These are phyloP conservation scores for Drosophila ironensis DNA, from an alignment of 1,140 invertebrate genomes.

Conservation along the genomic window DNA sequence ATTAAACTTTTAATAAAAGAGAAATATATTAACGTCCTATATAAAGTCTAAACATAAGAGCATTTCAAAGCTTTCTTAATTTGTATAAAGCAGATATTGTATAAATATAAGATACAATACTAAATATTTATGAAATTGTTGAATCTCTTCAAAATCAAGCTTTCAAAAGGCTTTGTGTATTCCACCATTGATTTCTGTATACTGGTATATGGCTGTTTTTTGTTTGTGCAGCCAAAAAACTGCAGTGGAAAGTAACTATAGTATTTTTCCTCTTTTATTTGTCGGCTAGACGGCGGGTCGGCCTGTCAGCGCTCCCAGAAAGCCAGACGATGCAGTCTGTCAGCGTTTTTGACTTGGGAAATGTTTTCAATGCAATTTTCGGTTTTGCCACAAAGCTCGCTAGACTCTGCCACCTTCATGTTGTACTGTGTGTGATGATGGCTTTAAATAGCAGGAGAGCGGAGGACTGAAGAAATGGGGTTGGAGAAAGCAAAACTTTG, in stretches of 20 bases:
- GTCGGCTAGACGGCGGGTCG: constrained; percentile 43
- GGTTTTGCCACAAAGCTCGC: background rate
- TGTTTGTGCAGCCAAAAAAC: constrained; percentile 10
- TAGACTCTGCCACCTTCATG: no score
- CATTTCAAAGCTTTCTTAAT: no score
- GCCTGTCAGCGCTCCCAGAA: constrained; percentile 46
- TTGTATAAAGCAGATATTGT: no score
- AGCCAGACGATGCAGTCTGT: constrained; percentile 59
- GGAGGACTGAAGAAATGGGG: constrained; percentile 7
- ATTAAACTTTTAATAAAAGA: no score
- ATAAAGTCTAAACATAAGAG: no score
- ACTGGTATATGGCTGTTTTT: no score
- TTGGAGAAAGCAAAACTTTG: constrained; percentile 36
- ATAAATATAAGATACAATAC: no score
- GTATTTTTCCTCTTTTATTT: no score
- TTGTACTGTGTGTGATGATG: background rate
- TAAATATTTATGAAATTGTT: background rate
- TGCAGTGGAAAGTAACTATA: constrained; percentile 21
- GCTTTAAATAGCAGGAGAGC: constrained; percentile 32
- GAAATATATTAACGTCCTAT: no score
- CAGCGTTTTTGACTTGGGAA: constrained; percentile 62
- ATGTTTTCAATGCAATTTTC: constrained; percentile 64
- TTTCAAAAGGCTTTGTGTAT: background rate
- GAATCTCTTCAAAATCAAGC: no score
- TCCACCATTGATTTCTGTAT: no score